These are phyloP conservation scores for Orthosia gracilis DNA, from an alignment of 2,888 invertebrate species.

Conservation along the genomic window DNA sequence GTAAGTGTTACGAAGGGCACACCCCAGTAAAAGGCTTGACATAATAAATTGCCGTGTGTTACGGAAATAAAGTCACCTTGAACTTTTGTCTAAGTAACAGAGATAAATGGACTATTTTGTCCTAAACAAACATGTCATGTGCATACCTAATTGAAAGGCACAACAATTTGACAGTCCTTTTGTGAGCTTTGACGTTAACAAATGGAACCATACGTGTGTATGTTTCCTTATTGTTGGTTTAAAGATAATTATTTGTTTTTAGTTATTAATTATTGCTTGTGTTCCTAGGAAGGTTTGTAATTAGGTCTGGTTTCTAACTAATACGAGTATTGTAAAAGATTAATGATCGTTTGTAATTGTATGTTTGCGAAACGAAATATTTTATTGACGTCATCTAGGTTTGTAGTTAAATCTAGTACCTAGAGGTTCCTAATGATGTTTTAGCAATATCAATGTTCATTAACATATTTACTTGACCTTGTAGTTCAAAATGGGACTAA, in stretches of 20 bases:
- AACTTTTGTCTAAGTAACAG: conserved; percentile 68
- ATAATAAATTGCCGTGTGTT: conserved; percentile 73
- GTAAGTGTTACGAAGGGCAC: conserved; percentile 79
- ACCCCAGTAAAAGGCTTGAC: conserved; percentile 66
- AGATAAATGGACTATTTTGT: conserved; percentile 76
- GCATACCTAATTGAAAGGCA: conserved; percentile 69
- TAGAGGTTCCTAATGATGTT: conserved; percentile 11
- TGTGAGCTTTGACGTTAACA: conserved; percentile 70
- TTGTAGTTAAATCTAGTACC: conserved; percentile 17
- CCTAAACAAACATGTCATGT: conserved; percentile 47
- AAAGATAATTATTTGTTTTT: conserved; percentile 46
- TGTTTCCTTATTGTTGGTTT: conserved; percentile 69
- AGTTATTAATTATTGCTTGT: conserved; percentile 52
- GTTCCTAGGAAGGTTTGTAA: conserved; percentile 46
- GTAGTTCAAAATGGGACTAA: conserved; percentile 24
- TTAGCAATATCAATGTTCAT: conserved; percentile 44
- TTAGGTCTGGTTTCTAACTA: conserved; percentile 30
- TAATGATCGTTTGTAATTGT: conserved; percentile 28
- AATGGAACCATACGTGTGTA: conserved; percentile 63
- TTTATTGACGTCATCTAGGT: conserved; percentile 23
- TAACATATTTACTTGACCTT: conserved; percentile 29
- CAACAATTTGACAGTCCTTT: conserved; percentile 64
- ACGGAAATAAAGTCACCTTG: conserved; percentile 79
- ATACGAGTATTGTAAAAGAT: conserved; percentile 38
- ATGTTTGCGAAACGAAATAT: conserved; percentile 2